Percentiles rank a stretch among this genome's conserved stretches.
These are phyloP conservation scores for Papio anubis DNA, from an alignment of 2,113 vertebrate species.

Conservation along the genomic window DNA sequence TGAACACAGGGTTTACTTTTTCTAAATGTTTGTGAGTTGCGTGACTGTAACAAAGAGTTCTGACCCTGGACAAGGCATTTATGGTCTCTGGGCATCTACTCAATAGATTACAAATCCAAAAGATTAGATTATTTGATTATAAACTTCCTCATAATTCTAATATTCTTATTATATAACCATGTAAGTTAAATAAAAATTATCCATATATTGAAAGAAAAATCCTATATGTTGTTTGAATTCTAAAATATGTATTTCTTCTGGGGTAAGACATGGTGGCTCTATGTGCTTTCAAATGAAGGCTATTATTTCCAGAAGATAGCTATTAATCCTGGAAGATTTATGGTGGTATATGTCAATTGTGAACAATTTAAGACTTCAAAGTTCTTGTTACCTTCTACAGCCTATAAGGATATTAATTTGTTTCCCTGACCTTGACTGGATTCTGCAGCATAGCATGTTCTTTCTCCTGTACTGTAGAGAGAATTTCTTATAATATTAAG, in stretches of 20 bases:
- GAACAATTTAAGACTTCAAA: conserved; percentile 27
- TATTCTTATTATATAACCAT: background rate
- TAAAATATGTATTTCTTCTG: background rate
- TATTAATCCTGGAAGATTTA: conserved; percentile 21
- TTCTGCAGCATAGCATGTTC: background rate
- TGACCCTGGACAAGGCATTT: background rate
- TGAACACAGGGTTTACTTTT: background rate
- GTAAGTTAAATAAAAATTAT: background rate
- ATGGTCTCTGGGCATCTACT: background rate
- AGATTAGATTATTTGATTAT: background rate
- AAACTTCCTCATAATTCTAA: background rate
- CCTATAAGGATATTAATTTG: background rate
- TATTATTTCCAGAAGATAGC: conserved; percentile 29
- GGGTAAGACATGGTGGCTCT: background rate
- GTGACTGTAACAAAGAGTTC: background rate
- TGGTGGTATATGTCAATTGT: background rate
- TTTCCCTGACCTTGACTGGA: conserved; percentile 30
- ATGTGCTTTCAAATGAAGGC: background rate
- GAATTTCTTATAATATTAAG: conserved; percentile 16
- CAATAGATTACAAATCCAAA: background rate
- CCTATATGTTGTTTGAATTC: background rate
- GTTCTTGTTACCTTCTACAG: background rate
- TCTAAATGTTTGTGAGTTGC: background rate
- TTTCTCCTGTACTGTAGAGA: background rate
- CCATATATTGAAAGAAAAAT: background rate